Conservation (phyloP, 2,888 invertebrate genomes). For the Drosophila mayaguana region DNA sequence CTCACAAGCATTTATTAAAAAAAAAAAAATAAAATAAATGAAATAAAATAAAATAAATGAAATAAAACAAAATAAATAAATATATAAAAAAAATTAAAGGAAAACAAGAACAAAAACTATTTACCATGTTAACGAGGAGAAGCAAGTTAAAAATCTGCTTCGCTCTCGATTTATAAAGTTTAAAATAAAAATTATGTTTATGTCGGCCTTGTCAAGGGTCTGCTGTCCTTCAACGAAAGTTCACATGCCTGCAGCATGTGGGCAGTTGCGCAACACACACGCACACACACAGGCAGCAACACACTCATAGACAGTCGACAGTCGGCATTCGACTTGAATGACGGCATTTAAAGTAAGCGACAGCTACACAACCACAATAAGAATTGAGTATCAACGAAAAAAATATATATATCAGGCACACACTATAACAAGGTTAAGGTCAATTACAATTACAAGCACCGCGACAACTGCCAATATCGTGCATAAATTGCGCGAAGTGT, state of each 20-base stretch:
- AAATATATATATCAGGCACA: slow-evolving; percentile 4
- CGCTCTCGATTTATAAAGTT: background rate
- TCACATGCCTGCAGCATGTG: slow-evolving; percentile 6
- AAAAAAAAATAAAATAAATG: background rate
- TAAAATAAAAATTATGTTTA: background rate
- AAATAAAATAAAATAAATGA: too few relatives aligned
- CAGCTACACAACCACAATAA: slow-evolving; percentile 14
- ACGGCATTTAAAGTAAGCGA: slow-evolving; percentile 16
- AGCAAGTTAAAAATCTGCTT: background rate
- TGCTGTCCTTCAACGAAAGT: slow-evolving; percentile 27
- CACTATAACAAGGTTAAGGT: slow-evolving; percentile 75
- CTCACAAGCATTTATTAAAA: too few relatives aligned
- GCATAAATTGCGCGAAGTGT: slow-evolving; percentile 65
- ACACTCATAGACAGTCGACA: background rate
- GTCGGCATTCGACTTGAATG: slow-evolving; percentile 23
- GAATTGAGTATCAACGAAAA: slow-evolving; percentile 20
- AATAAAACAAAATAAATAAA: too few relatives aligned
- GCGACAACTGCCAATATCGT: slow-evolving; percentile 40
- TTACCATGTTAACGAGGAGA: too few relatives aligned
- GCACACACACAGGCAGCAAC: background rate
- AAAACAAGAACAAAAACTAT: background rate
- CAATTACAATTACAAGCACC: slow-evolving; percentile 61
- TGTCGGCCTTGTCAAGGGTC: background rate
- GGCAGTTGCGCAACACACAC: slow-evolving; percentile 15
- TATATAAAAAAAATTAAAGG: too few relatives aligned